These are phyloP conservation scores for Nyctibius grandis DNA, from an alignment of 2,797 vertebrate species.

Conservation along the genomic window DNA sequence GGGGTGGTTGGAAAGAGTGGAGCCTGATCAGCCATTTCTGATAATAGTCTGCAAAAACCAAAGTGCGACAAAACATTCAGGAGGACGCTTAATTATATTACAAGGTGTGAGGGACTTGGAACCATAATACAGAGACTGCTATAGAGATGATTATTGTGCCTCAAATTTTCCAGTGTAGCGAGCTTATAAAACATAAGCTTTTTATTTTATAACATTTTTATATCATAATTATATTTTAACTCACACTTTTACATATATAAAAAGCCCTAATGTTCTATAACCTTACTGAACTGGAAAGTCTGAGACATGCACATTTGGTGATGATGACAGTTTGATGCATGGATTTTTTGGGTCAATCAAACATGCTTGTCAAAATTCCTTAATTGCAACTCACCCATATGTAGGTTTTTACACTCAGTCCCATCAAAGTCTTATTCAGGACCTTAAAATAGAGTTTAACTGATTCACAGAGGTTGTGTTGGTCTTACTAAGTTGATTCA, in stretches of 20 bases:
- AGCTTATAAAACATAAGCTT: slow-evolving; percentile 44
- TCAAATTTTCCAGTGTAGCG: slow-evolving; percentile 47
- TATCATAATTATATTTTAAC: slow-evolving; percentile 55
- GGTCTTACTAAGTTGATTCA: neutral
- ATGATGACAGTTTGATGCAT: slow-evolving; percentile 52
- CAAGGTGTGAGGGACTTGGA: slow-evolving; percentile 54
- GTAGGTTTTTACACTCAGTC: neutral
- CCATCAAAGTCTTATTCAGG: neutral
- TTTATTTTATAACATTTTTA: slow-evolving; percentile 53
- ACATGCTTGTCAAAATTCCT: slow-evolving; percentile 28
- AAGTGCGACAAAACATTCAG: neutral
- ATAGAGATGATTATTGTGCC: slow-evolving; percentile 11
- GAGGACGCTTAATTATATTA: slow-evolving; percentile 12
- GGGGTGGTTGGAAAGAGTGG: neutral
- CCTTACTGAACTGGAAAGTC: slow-evolving; percentile 57
- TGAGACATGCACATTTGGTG: slow-evolving; percentile 13
- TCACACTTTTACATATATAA: neutral
- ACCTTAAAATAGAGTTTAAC: neutral
- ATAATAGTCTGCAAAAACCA: neutral
- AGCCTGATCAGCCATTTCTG: neutral
- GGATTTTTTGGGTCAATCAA: neutral
- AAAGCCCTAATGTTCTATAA: slow-evolving; percentile 19
- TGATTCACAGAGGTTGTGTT: neutral
- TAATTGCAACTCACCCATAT: neutral
- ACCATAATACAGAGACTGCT: neutral